Evolutionary conservation across 2,888 invertebrate genomes (phyloP).

Genomic region (Acronicta psi): DNA sequence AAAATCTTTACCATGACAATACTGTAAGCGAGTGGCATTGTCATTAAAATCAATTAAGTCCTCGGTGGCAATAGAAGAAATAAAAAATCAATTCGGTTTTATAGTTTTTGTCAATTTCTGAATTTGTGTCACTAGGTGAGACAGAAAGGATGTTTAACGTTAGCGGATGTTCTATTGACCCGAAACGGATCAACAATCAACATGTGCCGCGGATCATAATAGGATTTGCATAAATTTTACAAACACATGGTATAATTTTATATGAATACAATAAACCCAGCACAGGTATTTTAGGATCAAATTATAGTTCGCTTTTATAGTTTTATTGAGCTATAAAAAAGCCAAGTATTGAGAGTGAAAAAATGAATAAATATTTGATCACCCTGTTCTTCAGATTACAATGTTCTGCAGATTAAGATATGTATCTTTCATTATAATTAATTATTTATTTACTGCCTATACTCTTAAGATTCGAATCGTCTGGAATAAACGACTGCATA

Average conservation of each 20-base stretch:
- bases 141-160: constrained; percentile 20
- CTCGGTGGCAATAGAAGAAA: neutral
- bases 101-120: constrained; percentile 20
- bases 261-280: constrained; percentile 13
- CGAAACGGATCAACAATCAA: constrained; percentile 5
- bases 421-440: no score
- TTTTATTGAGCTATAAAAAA: constrained; percentile 27
- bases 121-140: constrained; percentile 31
- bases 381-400: neutral
- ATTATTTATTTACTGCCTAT: no score
- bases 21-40: neutral
- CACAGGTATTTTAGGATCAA: constrained; percentile 4
- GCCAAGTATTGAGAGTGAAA: constrained; percentile 8
- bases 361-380: constrained; percentile 8
- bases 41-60: constrained; percentile 12
- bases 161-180: constrained; percentile 29
- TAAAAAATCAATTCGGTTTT: constrained; percentile 8
- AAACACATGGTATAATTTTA: neutral
- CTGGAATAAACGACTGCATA: no score
- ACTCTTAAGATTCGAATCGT: neutral
- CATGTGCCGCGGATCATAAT: constrained; percentile 20
- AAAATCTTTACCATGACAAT: no score
- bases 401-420: neutral
- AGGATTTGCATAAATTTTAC: constrained; percentile 14
- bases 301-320: constrained; percentile 11